Evolutionary conservation across 2,113 vertebrate species (phyloP).

Genomic region (Chloropsis cyanopogon): DNA sequence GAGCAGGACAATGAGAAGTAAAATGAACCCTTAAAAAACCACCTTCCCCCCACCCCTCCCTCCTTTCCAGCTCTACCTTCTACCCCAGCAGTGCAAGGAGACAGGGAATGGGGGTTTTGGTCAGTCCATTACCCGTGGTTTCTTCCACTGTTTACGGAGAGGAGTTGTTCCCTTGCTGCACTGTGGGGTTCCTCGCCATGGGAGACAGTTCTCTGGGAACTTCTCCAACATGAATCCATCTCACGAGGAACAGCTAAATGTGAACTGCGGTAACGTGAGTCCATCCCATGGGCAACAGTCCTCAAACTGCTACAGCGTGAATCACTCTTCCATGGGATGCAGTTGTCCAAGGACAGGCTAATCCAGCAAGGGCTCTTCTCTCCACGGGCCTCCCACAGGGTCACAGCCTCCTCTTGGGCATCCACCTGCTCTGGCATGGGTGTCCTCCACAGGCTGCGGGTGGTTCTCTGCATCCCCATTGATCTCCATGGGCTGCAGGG

Average conservation of each 20-base stretch:
- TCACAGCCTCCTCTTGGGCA: not conserved
- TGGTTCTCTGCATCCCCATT: not conserved
- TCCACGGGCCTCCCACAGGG: not conserved
- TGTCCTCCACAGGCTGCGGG: not conserved
- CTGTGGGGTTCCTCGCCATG: not conserved
- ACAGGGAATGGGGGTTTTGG: not conserved
- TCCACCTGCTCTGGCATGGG: not conserved
- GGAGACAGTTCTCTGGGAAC: not conserved
- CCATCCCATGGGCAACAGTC: not conserved
- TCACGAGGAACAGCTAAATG: not conserved
- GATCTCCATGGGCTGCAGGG: not conserved
- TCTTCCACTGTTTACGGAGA: not conserved
- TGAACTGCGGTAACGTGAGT: not conserved
- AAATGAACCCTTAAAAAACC: not conserved
- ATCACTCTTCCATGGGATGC: not conserved
- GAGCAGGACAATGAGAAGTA: not conserved
- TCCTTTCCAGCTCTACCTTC: not conserved
- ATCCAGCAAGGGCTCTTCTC: not conserved
- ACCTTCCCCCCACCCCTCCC: not conserved
- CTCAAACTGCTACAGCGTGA: not conserved
- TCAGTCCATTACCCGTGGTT: not conserved
- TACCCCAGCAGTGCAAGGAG: not conserved
- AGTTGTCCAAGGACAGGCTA: not conserved
- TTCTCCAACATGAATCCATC: not conserved
- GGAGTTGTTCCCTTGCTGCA: not conserved